Evolutionary conservation across 2,797 vertebrate species (phyloP), one percentile per base, ranked within the genome.

Genomic region (Channa striata): DNA sequence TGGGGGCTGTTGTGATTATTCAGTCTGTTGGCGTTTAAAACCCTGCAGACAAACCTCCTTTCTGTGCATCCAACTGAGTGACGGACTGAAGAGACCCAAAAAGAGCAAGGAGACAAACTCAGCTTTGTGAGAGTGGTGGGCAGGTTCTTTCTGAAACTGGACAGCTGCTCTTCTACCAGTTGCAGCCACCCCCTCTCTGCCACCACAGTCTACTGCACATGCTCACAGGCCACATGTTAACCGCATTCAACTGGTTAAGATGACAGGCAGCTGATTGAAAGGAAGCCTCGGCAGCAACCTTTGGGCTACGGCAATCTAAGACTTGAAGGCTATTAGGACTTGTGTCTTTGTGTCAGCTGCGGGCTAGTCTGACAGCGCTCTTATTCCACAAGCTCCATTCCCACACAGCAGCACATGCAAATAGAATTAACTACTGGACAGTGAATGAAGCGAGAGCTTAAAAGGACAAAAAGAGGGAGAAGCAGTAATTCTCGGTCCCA

Each of bases 161-260:
- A 92, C 92, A 93, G 93, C 92, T 93, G 90, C 89, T 89, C 87
- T 56, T 83, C 83, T 72, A 62, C 83, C 81, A 89, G 73, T 81
- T 85, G 68, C 74, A 76, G 46, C 64, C 11, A 37, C 72, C 44
- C 69, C 56, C 19, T 21, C 17, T 5, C 25, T 8, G 19, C 40
- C 60, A 39, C 64, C 77, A 57, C 74, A 6, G 25, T 48, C 48
- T 46, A 48, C 57, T 49, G 68, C 77, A 81, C 77, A 74, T 71
- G 73, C 81, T 61, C 81, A 16, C 14, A 33, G 56, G 68, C 74
- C 80, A 71, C 82, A 83, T 60, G 72, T 30, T 30, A 30, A 30
- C 25, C 79, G 71, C 19, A 36, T 72, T 67, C 75, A 61, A 70
- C 74, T 52, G 66, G 67, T 79, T 80, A 72, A 84, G 53, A 30